Evolutionary conservation across 53 echinoderm and acorn worm genomes (phyloP).

Genomic region (Paracentrotus lividus): DNA sequence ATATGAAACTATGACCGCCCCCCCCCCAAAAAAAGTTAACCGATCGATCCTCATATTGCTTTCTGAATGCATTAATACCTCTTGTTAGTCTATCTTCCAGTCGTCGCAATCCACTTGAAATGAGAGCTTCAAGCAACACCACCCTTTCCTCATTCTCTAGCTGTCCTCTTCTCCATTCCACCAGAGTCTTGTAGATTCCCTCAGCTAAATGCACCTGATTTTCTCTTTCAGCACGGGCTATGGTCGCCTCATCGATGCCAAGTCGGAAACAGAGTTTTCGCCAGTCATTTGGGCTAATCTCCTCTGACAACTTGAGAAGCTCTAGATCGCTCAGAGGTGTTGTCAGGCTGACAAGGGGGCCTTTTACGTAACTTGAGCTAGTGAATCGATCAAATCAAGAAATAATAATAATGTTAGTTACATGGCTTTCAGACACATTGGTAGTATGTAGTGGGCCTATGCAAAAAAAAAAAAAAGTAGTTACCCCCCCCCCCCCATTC

Average conservation of each 20-base stretch:
- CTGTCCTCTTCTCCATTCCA: slow-evolving; percentile 40
- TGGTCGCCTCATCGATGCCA: slow-evolving; percentile 8
- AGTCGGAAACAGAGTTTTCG: slow-evolving; percentile 67
- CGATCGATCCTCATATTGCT: background rate
- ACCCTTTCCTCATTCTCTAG: slow-evolving; percentile 67
- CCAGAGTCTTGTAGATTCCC: slow-evolving; percentile 47
- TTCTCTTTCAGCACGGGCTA: slow-evolving; percentile 58
- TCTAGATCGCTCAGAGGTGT: slow-evolving; percentile 41
- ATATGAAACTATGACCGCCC: too few species aligned
- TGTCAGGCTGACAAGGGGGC: slow-evolving; percentile 35
- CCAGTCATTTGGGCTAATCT: slow-evolving; percentile 67
- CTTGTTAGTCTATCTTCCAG: slow-evolving; percentile 57
- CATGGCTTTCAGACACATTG: too few species aligned
- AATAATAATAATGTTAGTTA: too few species aligned
- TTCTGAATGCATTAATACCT: background rate
- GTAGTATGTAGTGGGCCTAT: too few species aligned
- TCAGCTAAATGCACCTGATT: slow-evolving; percentile 3
- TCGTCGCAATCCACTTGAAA: slow-evolving; percentile 58
- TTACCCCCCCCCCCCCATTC: too few species aligned
- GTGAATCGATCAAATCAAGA: background rate
- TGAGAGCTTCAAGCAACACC: slow-evolving; percentile 59
- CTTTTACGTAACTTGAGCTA: slow-evolving; percentile 15
- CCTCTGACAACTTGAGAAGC: slow-evolving; percentile 56
- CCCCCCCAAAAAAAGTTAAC: too few species aligned
- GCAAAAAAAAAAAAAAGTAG: too few species aligned